Conservation (phyloP, 2,888 invertebrate genomes). For the Chloromyia formosa region DNA sequence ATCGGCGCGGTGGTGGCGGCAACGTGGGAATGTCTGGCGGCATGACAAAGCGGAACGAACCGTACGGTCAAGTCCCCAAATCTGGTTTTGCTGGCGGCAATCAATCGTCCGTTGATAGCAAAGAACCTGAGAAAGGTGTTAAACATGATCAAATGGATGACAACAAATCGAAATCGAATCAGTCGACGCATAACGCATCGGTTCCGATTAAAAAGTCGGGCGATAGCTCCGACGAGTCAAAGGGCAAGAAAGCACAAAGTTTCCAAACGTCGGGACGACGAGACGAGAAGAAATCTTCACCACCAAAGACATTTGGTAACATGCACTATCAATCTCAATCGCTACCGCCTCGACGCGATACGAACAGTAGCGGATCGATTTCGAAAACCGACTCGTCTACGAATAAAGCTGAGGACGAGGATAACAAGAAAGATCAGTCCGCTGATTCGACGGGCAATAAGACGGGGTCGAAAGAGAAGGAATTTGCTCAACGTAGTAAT, state of each 20-base stretch:
- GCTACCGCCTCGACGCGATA: not conserved
- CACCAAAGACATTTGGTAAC: slow-evolving; percentile 54
- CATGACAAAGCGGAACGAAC: slow-evolving; percentile 72
- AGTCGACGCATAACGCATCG: slow-evolving; percentile 74
- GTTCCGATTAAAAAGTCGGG: slow-evolving; percentile 61
- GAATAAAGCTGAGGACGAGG: slow-evolving; percentile 61
- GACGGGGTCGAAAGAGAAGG: slow-evolving; percentile 59
- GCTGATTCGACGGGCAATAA: slow-evolving; percentile 52
- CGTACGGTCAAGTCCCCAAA: slow-evolving; percentile 80
- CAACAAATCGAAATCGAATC: slow-evolving; percentile 73
- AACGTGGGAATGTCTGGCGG: slow-evolving; percentile 60
- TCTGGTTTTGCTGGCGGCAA: slow-evolving; percentile 71
- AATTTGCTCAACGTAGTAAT: slow-evolving; percentile 52
- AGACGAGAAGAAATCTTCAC: slow-evolving; percentile 54
- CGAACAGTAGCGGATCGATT: slow-evolving; percentile 5
- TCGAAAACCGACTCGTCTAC: slow-evolving; percentile 21
- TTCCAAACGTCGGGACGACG: slow-evolving; percentile 51
- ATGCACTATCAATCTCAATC: slow-evolving; percentile 48
- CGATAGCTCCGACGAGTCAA: slow-evolving; percentile 49
- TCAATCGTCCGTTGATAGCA: slow-evolving; percentile 53
- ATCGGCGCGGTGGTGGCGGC: slow-evolving; percentile 61
- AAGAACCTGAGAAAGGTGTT: slow-evolving; percentile 52
- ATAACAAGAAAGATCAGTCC: slow-evolving; percentile 84
- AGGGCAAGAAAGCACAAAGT: slow-evolving; percentile 52
- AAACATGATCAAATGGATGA: slow-evolving; percentile 57